Percentiles rank a stretch among this genome's conserved stretches.
phyloP scores from a whole-genome alignment of 2,888 invertebrate genomes.

The Andrena camellia region DNA sequence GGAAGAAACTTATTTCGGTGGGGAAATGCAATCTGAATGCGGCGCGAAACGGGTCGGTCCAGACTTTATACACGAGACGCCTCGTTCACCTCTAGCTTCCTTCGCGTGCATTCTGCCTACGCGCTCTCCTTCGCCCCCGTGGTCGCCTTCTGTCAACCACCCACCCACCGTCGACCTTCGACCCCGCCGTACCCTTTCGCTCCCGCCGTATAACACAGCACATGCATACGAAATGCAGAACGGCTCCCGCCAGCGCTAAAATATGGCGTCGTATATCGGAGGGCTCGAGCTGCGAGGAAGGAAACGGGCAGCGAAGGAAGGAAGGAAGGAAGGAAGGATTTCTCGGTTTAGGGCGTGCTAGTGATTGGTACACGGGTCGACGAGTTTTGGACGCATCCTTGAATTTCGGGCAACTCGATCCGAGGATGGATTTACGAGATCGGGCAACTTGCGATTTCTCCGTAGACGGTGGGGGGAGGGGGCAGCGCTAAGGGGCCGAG shows the following conservation, averaged over 20 bases:
- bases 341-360: conserved; percentile 29
- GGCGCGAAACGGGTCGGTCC: conserved; percentile 60
- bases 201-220: conserved; percentile 50
- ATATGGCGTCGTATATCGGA: conserved; percentile 64
- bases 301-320: conserved; percentile 21
- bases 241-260: conserved; percentile 60
- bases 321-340: conserved; percentile 22
- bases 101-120: conserved; percentile 38
- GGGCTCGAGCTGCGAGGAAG: conserved; percentile 9
- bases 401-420: conserved; percentile 45
- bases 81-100: conserved; percentile 30
- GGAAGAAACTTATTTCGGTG: conserved; percentile 63
- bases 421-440: conserved; percentile 51
- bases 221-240: conserved; percentile 77
- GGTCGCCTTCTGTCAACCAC: conserved; percentile 46
- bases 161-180: neutral
- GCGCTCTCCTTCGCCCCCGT: conserved; percentile 4
- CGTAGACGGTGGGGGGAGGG: neutral
- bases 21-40: conserved; percentile 75
- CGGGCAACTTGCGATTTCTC: conserved; percentile 35
- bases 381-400: conserved; percentile 38
- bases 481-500: neutral
- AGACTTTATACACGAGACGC: conserved; percentile 50
- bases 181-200: conserved; percentile 9
- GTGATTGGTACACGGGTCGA: conserved; percentile 56